These are phyloP conservation scores for Linurgus olivaceus DNA, from an alignment of 2,797 vertebrate genomes.

Conservation along the genomic window DNA sequence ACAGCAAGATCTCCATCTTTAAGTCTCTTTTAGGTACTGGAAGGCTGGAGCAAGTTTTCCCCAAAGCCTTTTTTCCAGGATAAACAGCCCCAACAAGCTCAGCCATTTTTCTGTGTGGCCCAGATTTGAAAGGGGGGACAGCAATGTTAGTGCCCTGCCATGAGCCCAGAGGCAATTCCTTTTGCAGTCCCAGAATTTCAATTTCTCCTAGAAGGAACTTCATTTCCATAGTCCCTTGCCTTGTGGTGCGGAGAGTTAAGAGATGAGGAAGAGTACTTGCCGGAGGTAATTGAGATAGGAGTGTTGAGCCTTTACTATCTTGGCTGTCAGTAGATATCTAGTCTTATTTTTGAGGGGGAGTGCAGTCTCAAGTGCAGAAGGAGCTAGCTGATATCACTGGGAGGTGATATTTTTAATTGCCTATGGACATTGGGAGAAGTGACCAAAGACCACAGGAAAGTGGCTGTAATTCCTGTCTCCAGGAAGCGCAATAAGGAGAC, in stretches of 20 bases:
- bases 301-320: fast-evolving
- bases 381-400: neutral
- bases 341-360: neutral
- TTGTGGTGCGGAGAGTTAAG: neutral
- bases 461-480: too few species aligned
- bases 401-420: neutral
- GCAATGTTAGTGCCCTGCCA: too few species aligned
- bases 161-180: too few species aligned
- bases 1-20: neutral
- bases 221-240: neutral
- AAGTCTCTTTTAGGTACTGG: neutral
- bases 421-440: neutral
- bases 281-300: neutral
- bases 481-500: neutral
- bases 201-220: neutral
- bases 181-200: neutral
- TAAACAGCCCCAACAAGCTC: neutral
- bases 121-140: neutral
- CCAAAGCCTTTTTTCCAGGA: neutral
- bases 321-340: neutral
- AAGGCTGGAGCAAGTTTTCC: neutral
- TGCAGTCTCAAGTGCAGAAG: neutral
- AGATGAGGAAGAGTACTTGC: neutral
- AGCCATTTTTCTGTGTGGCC: neutral
- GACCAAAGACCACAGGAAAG: neutral